Percentiles rank a stretch among this genome's conserved stretches.
Conservation (phyloP, 2,797 vertebrate species). For the Limosa lapponica region DNA sequence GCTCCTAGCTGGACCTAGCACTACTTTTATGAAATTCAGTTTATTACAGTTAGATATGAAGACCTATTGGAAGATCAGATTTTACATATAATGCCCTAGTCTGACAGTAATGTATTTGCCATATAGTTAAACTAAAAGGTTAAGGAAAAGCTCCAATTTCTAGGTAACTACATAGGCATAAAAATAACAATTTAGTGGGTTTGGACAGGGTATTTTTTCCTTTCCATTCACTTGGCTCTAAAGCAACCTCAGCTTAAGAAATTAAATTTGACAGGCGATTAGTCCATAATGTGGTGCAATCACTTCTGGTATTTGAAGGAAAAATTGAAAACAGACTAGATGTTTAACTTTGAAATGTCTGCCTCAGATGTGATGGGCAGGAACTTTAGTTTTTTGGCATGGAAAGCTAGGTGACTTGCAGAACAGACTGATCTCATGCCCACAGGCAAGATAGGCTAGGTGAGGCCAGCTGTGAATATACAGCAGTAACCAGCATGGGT, state of each 20-base stretch:
- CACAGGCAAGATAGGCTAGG: neutral
- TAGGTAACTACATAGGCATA: slow-evolving; percentile 28
- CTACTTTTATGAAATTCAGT: neutral
- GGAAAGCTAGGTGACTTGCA: neutral
- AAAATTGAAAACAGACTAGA: slow-evolving; percentile 60
- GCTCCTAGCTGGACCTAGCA: neutral
- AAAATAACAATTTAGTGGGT: slow-evolving; percentile 45
- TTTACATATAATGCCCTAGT: slow-evolving; percentile 9
- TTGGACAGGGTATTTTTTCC: slow-evolving; percentile 47
- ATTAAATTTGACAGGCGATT: slow-evolving; percentile 75
- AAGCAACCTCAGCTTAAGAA: slow-evolving; percentile 62
- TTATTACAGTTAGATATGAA: neutral
- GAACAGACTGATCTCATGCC: neutral
- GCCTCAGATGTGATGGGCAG: neutral
- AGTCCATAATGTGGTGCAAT: slow-evolving; percentile 65
- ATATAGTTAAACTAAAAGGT: slow-evolving; percentile 25
- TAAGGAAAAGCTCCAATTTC: slow-evolving; percentile 32
- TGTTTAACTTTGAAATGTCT: slow-evolving; percentile 55
- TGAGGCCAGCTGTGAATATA: slow-evolving; percentile 4
- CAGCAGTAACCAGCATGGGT: neutral
- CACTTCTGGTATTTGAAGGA: slow-evolving; percentile 62
- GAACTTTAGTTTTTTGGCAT: neutral
- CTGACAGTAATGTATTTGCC: slow-evolving; percentile 43
- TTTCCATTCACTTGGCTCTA: slow-evolving; percentile 58
- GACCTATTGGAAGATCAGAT: neutral